phyloP scores from a whole-genome alignment of 1,140 invertebrate genomes.

The Aradophagus sp. region DNA sequence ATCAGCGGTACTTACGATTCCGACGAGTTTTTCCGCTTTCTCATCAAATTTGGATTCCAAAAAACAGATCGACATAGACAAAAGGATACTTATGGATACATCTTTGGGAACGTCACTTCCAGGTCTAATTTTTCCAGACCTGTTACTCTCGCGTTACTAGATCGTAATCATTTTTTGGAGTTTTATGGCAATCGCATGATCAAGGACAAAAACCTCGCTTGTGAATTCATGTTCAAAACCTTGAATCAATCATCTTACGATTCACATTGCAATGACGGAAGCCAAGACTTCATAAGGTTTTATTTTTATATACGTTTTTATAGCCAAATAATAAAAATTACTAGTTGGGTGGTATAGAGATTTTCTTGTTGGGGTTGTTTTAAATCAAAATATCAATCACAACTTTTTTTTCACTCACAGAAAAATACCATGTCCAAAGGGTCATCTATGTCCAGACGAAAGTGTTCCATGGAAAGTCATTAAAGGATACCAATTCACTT shows the following conservation, averaged over 20 bases:
- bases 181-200: slow-evolving; percentile 87
- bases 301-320: neutral
- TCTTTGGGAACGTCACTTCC: slow-evolving; percentile 94
- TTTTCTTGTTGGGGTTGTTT: too few relatives aligned
- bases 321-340: too few relatives aligned
- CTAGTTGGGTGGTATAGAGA: too few relatives aligned
- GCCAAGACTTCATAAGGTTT: slow-evolving; percentile 86
- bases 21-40: slow-evolving; percentile 90
- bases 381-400: too few relatives aligned
- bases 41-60: slow-evolving; percentile 97
- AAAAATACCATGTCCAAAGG: slow-evolving; percentile 88
- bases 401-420: slow-evolving; percentile 66
- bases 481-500: slow-evolving; percentile 93
- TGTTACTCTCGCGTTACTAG: slow-evolving; percentile 90
- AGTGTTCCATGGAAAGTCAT: slow-evolving; percentile 89
- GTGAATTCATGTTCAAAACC: slow-evolving; percentile 88
- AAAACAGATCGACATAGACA: slow-evolving; percentile 91
- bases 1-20: slow-evolving; percentile 80
- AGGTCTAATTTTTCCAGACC: slow-evolving; percentile 78
- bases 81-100: slow-evolving; percentile 91
- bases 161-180: slow-evolving; percentile 89
- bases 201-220: slow-evolving; percentile 80
- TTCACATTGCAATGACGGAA: slow-evolving; percentile 85
- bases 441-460: slow-evolving; percentile 87
- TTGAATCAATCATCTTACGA: slow-evolving; percentile 90